Base-by-base conservation (phyloP, 1,140 invertebrate genomes). In the Pristionchus pacificus region DNA sequence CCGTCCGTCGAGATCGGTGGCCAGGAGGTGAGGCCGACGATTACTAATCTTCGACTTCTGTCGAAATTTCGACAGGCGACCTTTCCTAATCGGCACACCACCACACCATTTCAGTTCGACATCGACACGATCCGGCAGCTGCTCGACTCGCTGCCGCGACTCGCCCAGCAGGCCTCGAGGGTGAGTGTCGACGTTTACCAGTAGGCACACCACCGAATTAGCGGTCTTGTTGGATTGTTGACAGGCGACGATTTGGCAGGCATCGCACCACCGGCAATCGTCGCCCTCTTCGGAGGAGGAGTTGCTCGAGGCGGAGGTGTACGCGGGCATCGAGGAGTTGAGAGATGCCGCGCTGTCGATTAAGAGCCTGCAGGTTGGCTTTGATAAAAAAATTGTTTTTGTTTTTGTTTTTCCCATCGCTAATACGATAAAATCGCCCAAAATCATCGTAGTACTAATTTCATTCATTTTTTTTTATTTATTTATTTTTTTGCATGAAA, bases 261-360 rank as follows among this genome's bases (percentile, higher is more conserved):
- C n/a, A n/a, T n/a, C n/a, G n/a, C n/a, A n/a, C n/a, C n/a, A n/a
- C n/a, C n/a, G n/a, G n/a, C n/a, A 25, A 58, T 27, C 55, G 64
- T 38, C 32, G 31, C 62, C 63, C 67, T 24, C 59, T 60, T 30
- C 33, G 63, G 29, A 28, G 65, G 68, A 15, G 49, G 28, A n/a
- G 68, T 68, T 72, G 60, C 65, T 55, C 62, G 74, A 77, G 28
- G 75, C 76, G 6, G 30, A 77, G 15, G 67, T 78, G 61, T 77
- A 67, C 25, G 77, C 77, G 14, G 75, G 77, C 24, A 78, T 77
- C 29, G 77, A 78, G 65, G 77, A 78, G 57, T 62, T 78, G 30
- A 70, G 68, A 58, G 77, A 78, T 30, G 77, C 75, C 1, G 77
- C 75, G 6, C 61, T 77, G 59, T 68, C 63, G 55, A 78, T 78